These are phyloP conservation scores for Chrysolina haemoptera DNA, from an alignment of 2,888 invertebrate species.

Conservation along the genomic window DNA sequence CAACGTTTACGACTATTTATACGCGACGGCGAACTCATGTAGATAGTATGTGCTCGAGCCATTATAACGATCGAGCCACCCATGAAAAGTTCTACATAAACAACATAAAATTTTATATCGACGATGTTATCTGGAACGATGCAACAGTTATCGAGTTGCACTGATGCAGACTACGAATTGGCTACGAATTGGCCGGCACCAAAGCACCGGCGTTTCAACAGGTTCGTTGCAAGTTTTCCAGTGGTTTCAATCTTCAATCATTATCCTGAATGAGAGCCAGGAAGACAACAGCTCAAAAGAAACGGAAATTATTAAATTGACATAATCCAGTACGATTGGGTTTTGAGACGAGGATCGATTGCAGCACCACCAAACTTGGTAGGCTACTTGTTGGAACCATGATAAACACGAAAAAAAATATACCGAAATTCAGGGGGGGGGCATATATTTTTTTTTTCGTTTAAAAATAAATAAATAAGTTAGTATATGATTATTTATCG, in stretches of 20 bases:
- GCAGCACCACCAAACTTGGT: too few species aligned
- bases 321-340: too few species aligned
- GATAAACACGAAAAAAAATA: too few species aligned
- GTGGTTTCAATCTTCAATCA: neutral
- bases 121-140: neutral
- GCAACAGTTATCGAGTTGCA: constrained; percentile 8
- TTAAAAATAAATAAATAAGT: too few species aligned
- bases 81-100: constrained; percentile 23
- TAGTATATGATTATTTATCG: too few species aligned
- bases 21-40: constrained; percentile 22
- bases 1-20: constrained; percentile 30
- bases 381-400: too few species aligned
- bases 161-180: neutral
- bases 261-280: too few species aligned
- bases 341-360: too few species aligned
- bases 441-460: too few species aligned
- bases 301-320: neutral
- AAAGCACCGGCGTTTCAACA: constrained; percentile 8
- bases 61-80: constrained; percentile 21
- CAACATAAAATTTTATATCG: constrained; percentile 18
- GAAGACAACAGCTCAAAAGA: neutral
- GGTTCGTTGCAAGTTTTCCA: neutral
- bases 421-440: too few species aligned
- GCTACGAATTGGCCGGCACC: neutral
- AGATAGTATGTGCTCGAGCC: constrained; percentile 17